Base-by-base conservation (phyloP, 1,140 invertebrate genomes). In the Tetramorium parvispinum region DNA sequence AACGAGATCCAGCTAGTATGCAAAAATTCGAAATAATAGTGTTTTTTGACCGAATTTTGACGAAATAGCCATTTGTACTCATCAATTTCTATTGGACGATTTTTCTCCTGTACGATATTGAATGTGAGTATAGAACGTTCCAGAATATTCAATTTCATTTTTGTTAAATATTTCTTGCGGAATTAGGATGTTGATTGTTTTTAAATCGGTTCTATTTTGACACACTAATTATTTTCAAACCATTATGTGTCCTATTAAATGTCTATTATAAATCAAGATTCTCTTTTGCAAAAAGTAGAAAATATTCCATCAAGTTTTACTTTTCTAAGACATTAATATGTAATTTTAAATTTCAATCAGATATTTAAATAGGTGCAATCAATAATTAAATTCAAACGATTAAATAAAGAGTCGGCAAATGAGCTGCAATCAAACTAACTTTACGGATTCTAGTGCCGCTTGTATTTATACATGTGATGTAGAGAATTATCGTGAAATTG, bases 181-280 rank as follows among this genome's bases (percentile, higher is more conserved):
- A 61, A 63, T 77, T 59, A 27, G 21, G 8, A 59, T 61, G 27
- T 24, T 61, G 2, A 32, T 59, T 68, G 49, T 49, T 77, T 78
- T 49, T 37, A 21, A 32, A 61, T 49, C 63, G 5, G 46, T 63
- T 65, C 46, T 21, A 3, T 61, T 63, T 18, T 27, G 2, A n/a
- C 2, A 2, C 1, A 46, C 1, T 10, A 27, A 61, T 46, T 61
- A 61, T 13, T 61, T 11, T 77, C 16, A 2, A 49, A 32, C 7
- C 40, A 37, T 21, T n/a, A 37, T 57, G 8, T 11, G 27, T 13
- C 13, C 18, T 18, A 24, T 73, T 37, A 37, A 73, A 55, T 66
- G 37, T 68, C 4, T 3, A 24, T 0, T 40, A 43, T 13, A 77
- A 65, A 46, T 43, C 40, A 40, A 21, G 10, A 18, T 76, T 59